A percentile compares a stretch with the other conserved stretches of the same genome.
Evolutionary conservation across 2,113 vertebrate species (phyloP).

Genomic region (Otocyon megalotis): DNA sequence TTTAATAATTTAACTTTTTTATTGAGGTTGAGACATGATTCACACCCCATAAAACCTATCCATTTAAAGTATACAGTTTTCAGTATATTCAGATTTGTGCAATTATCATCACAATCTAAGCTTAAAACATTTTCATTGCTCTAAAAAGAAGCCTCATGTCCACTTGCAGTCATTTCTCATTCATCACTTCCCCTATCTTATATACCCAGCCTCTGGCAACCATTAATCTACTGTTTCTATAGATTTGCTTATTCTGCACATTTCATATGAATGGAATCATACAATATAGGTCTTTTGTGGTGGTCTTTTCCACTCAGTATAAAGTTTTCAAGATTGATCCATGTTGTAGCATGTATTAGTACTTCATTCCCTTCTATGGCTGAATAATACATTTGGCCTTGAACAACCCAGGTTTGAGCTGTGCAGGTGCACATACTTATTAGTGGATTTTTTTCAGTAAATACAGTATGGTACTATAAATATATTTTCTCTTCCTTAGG

Average conservation of each 20-base stretch:
- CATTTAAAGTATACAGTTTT: not conserved
- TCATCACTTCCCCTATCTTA: not conserved
- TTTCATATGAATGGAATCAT: not conserved
- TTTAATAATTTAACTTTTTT: not conserved
- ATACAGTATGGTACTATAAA: not conserved
- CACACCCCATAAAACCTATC: slow-evolving; percentile 26
- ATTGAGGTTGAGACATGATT: slow-evolving; percentile 37
- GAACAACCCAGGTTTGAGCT: not conserved
- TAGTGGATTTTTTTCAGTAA: not conserved
- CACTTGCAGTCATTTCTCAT: not conserved
- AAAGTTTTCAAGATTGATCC: slow-evolving; percentile 14
- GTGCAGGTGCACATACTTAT: not conserved
- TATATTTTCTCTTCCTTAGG: not conserved
- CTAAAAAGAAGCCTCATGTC: not conserved
- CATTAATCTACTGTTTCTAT: not conserved
- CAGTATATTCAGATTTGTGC: not conserved
- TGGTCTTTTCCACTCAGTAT: not conserved
- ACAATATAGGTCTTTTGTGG: not conserved
- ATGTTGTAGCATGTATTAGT: not conserved
- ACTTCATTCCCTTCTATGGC: not conserved
- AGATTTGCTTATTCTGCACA: slow-evolving; percentile 24
- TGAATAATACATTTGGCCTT: not conserved
- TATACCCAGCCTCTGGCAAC: not conserved
- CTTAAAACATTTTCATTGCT: slow-evolving; percentile 34
- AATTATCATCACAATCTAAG: not conserved